phyloP scores from a whole-genome alignment of 2,888 invertebrate species.

The Drosophila stalkeri region DNA sequence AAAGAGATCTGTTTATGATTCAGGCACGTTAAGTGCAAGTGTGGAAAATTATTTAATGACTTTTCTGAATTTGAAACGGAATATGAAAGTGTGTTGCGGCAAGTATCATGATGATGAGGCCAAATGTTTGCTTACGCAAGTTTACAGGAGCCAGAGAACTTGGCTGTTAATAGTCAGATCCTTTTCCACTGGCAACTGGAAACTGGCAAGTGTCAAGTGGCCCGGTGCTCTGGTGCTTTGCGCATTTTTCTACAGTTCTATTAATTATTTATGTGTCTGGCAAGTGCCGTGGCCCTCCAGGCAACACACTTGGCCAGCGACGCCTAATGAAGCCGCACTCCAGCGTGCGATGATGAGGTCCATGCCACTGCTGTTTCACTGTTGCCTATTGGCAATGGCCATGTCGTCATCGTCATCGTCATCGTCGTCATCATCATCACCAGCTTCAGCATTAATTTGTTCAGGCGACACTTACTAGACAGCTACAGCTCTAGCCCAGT shows the following conservation, averaged over 20 bases:
- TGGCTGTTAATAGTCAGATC: constrained; percentile 45
- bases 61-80: constrained; percentile 80
- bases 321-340: constrained; percentile 75
- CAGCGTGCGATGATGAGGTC: constrained; percentile 31
- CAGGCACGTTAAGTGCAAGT: constrained; percentile 72
- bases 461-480: constrained; percentile 71
- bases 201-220: constrained; percentile 48
- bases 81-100: constrained; percentile 72
- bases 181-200: constrained; percentile 37
- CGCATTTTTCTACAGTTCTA: constrained; percentile 64
- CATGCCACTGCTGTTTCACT: constrained; percentile 6
- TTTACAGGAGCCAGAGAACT: constrained; percentile 47
- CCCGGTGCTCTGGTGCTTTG: constrained; percentile 28
- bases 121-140: constrained; percentile 78
- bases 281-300: constrained; percentile 33
- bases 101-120: constrained; percentile 57
- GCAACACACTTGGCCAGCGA: constrained; percentile 48
- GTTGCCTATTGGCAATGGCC: constrained; percentile 24
- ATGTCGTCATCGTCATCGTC: constrained; percentile 22
- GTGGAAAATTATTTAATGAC: constrained; percentile 82
- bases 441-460: constrained; percentile 74
- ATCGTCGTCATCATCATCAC: constrained; percentile 6
- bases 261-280: constrained; percentile 76
- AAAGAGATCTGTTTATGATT: constrained; percentile 41
- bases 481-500: constrained; percentile 29